These are phyloP conservation scores for Folsomia manolachei DNA, from an alignment of 2,888 invertebrate genomes.

Conservation along the genomic window DNA sequence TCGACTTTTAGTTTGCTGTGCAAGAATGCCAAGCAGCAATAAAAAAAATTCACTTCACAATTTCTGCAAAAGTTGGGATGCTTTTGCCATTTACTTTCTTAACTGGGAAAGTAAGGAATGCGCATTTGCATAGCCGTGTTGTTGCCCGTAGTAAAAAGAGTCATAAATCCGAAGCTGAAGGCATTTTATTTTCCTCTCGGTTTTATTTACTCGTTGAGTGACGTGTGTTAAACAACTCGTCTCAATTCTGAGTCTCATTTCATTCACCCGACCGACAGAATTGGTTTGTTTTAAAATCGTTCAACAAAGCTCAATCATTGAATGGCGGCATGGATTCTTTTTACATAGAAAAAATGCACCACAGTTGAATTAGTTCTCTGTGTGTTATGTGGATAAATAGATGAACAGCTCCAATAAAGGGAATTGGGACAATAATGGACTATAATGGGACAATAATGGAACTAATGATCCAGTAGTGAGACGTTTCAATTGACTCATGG, in stretches of 20 bases:
- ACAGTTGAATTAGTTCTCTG: not conserved
- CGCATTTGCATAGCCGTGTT: not conserved
- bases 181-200: not conserved
- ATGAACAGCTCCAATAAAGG: no score
- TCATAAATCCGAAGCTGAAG: not conserved
- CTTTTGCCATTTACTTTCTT: not conserved
- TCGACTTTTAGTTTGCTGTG: no score
- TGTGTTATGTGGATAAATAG: no score
- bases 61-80: not conserved
- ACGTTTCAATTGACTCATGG: not conserved
- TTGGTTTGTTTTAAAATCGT: not conserved
- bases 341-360: no score
- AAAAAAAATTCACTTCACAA: not conserved
- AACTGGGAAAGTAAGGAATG: no score
- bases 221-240: not conserved
- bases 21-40: no score
- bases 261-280: not conserved
- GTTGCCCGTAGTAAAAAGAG: not conserved
- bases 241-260: not conserved
- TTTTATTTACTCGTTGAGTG: conserved; percentile 5
- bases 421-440: no score
- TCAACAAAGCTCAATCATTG: no score
- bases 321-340: no score
- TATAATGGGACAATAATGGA: not conserved
- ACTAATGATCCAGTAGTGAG: not conserved